Percentiles rank a stretch among this genome's conserved stretches.
Conservation (phyloP, 2,113 vertebrate genomes). For the Platysternon megacephalum region DNA sequence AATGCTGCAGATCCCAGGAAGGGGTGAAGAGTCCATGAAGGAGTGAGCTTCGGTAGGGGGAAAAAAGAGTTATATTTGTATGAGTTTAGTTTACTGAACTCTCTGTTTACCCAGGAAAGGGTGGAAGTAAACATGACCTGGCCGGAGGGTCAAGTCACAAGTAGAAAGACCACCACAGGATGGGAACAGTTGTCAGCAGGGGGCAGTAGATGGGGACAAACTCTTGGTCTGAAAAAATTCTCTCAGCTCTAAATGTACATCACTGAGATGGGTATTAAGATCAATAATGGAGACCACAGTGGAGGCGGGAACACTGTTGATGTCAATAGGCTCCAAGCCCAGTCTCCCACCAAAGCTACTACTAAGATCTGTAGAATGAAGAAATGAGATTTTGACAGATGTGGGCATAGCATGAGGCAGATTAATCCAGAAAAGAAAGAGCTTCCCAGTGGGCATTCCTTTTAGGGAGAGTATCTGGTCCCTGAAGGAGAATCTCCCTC, state of each 20-base stretch:
- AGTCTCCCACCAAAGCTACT: not conserved
- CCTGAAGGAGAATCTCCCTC: not conserved
- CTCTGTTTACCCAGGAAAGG: not conserved
- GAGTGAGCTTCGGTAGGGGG: not conserved
- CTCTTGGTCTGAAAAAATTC: not conserved
- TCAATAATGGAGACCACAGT: not conserved
- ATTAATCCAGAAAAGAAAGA: not conserved
- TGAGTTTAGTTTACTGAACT: not conserved
- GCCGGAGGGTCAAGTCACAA: not conserved
- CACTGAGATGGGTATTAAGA: not conserved
- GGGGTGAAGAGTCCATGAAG: not conserved
- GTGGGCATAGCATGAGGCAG: not conserved
- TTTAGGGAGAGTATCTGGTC: not conserved
- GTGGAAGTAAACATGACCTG: not conserved
- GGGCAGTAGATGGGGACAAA: not conserved
- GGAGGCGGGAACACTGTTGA: not conserved
- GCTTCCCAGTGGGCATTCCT: not conserved
- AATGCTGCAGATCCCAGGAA: not conserved
- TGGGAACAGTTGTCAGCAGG: not conserved
- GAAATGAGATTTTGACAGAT: not conserved
- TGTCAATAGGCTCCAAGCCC: not conserved
- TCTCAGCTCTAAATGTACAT: not conserved
- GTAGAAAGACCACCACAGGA: not conserved
- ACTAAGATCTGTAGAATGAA: not conserved
- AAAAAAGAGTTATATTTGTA: not conserved